Conservation (phyloP, 2,797 vertebrate genomes). For the Xenops minutus region DNA sequence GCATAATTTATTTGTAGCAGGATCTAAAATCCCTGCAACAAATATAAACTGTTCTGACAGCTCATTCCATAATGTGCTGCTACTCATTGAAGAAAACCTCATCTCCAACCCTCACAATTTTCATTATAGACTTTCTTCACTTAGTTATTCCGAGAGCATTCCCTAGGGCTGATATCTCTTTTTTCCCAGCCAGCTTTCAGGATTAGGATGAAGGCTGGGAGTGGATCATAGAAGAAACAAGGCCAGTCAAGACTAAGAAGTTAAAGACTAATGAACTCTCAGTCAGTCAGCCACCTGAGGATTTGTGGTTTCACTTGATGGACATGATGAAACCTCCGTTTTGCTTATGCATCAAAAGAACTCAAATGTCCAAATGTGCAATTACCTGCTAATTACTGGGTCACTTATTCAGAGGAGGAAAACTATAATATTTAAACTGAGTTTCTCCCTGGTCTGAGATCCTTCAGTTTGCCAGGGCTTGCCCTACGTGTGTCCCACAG, state of each 20-base stretch:
- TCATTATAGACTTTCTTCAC: not conserved
- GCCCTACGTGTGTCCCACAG: not conserved
- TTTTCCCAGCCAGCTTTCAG: not conserved
- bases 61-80: not conserved
- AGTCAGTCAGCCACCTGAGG: not conserved
- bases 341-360: not conserved
- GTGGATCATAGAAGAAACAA: not conserved
- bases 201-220: not conserved
- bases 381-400: not conserved
- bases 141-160: not conserved
- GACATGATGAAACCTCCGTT: not conserved
- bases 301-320: not conserved
- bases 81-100: not conserved
- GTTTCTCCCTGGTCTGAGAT: not conserved
- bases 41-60: slow-evolving; percentile 11
- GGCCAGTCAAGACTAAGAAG: not conserved
- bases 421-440: not conserved
- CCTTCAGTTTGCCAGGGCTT: not conserved
- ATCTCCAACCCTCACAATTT: not conserved
- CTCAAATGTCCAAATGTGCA: not conserved
- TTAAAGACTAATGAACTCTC: not conserved
- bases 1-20: not conserved
- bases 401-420: not conserved
- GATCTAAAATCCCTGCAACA: not conserved
- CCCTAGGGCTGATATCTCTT: not conserved